Evolutionary conservation across 2,113 vertebrate species (phyloP), one percentile per base, ranked within the genome.

Genomic region (Brevimyrus niger): DNA sequence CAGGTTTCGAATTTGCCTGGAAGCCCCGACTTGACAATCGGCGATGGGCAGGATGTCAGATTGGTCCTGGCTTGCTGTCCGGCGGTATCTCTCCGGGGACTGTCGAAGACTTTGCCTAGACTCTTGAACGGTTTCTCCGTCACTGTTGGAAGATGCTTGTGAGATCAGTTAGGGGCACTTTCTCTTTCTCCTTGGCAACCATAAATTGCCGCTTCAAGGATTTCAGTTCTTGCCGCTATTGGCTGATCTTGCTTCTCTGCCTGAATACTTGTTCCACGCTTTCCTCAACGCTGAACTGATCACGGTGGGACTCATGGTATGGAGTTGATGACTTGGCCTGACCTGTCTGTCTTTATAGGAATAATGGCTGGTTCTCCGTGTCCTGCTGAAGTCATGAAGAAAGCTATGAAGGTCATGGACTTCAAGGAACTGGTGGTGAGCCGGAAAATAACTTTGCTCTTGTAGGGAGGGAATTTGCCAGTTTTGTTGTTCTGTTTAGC

Each of bases 341-440:
- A n/a, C n/a, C n/a, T 27, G 50, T 58, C 76, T 89, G 76, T 89
- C 35, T 58, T 27, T 87, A 15, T 87, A 99, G 98, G 96, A 90
- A 0, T 97, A 87, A 91, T 97, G 55, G 98, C 91, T 3, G 98
- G 98, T 9, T 96, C 98, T 23, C 91, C 96, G 0, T 97, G 94
- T 92, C 97, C 98, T 11, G 94, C 96, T 6, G 97, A 98, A 47
- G 86, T 99, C 42, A 44, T 97, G 61, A 96, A 80, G 93, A 92
- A 93, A 73, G 11, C 97, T 55, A 90, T 96, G 0, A 91, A 90
- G 19, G 86, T 93, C 76, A 95, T 98, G 96, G 94, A 94, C 44
- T 89, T 97, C 90, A 92, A 92, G 0, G 94, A 96, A 13, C 1
- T 97, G 0, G 89, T 95, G 89, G 98, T 99, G 92, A 98, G 98